phyloP scores from a whole-genome alignment of 1,140 invertebrate species.

The Drosophila ohnishii region DNA sequence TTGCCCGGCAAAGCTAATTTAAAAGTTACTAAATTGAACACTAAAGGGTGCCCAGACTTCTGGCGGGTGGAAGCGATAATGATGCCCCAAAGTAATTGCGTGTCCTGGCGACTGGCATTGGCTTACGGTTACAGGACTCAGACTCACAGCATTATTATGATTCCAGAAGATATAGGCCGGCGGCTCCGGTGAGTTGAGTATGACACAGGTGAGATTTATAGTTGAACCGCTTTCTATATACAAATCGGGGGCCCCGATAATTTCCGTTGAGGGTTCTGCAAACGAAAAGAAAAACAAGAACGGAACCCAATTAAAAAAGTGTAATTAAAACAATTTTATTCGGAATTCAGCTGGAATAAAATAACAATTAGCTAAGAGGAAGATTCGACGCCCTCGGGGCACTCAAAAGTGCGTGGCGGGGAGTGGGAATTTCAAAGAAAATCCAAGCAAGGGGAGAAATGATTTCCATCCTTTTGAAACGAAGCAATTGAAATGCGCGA shows the following conservation, averaged over 20 bases:
- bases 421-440: constrained; percentile 45
- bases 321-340: constrained; percentile 6
- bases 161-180: constrained; percentile 97
- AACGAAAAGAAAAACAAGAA: constrained; percentile 45
- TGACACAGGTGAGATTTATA: constrained; percentile 96
- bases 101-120: constrained; percentile 19
- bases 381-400: constrained; percentile 2
- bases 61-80: constrained; percentile 51
- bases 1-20: constrained; percentile 69
- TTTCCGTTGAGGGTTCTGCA: constrained; percentile 94
- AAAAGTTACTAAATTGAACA: constrained; percentile 78
- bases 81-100: constrained; percentile 67
- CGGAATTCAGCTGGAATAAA: constrained; percentile 31
- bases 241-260: constrained; percentile 93
- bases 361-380: constrained; percentile 55
- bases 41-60: constrained; percentile 56
- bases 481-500: constrained; percentile 32
- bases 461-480: constrained; percentile 25
- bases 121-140: constrained; percentile 5
- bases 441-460: constrained; percentile 32
- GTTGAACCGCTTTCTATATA: constrained; percentile 95
- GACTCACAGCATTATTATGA: constrained; percentile 92
- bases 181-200: constrained; percentile 94
- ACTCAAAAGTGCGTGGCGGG: constrained; percentile 18
- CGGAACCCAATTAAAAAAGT: constrained; percentile 1